phyloP scores from a whole-genome alignment of 2,113 vertebrate species.

The Sapajus apella region DNA sequence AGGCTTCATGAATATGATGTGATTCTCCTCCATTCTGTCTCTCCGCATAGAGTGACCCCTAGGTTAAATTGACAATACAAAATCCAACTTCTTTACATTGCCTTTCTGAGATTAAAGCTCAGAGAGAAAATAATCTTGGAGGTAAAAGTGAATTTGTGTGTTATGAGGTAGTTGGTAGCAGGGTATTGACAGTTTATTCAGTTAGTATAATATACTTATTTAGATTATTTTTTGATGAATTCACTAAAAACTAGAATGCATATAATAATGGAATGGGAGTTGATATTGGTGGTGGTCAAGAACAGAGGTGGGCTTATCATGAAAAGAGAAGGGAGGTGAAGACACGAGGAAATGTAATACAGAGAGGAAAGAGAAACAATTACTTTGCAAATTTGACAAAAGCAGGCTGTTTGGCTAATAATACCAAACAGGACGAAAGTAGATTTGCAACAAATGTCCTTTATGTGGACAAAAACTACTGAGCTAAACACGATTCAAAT shows the following conservation, averaged over 20 bases:
- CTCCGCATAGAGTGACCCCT: neutral
- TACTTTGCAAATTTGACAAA: slow-evolving; percentile 35
- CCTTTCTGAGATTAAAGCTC: neutral
- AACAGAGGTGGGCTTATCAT: neutral
- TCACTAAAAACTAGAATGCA: neutral
- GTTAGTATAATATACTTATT: neutral
- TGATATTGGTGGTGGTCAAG: neutral
- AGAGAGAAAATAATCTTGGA: neutral
- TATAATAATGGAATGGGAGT: neutral
- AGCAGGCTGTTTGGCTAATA: slow-evolving; percentile 48
- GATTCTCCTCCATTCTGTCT: neutral
- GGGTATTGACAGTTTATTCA: neutral
- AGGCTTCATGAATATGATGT: neutral
- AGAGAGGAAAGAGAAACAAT: neutral
- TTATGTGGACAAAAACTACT: slow-evolving; percentile 52
- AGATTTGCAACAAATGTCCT: slow-evolving; percentile 63
- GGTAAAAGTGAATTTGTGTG: neutral
- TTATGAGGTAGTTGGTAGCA: neutral
- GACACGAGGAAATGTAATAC: neutral
- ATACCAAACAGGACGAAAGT: slow-evolving; percentile 51
- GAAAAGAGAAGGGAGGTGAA: neutral
- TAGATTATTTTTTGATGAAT: neutral
- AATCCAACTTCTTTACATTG: neutral
- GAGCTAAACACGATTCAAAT: slow-evolving; percentile 46
- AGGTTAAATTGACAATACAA: neutral